Percentiles rank a stretch among this genome's conserved stretches.
phyloP scores from a whole-genome alignment of 92 coral and sea anemone genomes.

The Porites lobata region DNA sequence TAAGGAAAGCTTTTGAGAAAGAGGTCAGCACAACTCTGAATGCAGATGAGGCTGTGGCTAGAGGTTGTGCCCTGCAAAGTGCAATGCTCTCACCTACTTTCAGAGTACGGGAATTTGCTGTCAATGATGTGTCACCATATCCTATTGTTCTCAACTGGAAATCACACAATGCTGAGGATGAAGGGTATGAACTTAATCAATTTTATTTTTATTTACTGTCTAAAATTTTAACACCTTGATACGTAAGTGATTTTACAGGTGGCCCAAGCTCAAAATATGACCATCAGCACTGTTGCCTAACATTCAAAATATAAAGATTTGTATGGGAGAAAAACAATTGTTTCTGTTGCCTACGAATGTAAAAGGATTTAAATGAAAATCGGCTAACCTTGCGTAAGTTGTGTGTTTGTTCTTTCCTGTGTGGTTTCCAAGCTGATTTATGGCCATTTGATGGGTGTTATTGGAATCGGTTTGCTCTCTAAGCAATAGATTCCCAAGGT shows the following conservation, averaged over 20 bases:
- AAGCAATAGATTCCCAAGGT: too few species aligned
- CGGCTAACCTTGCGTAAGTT: too few species aligned
- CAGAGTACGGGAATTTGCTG: constrained; percentile 94
- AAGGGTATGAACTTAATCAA: constrained; percentile 72
- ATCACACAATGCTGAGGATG: constrained; percentile 87
- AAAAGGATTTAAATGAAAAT: too few species aligned
- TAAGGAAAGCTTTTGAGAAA: constrained; percentile 79
- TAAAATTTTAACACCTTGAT: background rate
- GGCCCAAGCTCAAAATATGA: too few species aligned
- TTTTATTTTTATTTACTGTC: background rate
- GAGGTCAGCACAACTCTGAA: constrained; percentile 94
- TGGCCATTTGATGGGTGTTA: too few species aligned
- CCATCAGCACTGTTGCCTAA: too few species aligned
- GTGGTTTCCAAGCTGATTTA: background rate
- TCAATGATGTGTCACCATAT: constrained; percentile 90
- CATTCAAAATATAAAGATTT: too few species aligned
- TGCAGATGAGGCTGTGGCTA: constrained; percentile 97
- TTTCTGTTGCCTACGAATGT: too few species aligned
- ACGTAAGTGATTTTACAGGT: too few species aligned
- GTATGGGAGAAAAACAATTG: too few species aligned
- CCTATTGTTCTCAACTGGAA: constrained; percentile 94
- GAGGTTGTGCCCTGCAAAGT: constrained; percentile 99
- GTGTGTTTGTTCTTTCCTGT: background rate
- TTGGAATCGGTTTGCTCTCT: too few species aligned
- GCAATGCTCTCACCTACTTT: constrained; percentile 98